Base-by-base conservation (phyloP, 2,888 invertebrate genomes). In the Baccha elongata region DNA sequence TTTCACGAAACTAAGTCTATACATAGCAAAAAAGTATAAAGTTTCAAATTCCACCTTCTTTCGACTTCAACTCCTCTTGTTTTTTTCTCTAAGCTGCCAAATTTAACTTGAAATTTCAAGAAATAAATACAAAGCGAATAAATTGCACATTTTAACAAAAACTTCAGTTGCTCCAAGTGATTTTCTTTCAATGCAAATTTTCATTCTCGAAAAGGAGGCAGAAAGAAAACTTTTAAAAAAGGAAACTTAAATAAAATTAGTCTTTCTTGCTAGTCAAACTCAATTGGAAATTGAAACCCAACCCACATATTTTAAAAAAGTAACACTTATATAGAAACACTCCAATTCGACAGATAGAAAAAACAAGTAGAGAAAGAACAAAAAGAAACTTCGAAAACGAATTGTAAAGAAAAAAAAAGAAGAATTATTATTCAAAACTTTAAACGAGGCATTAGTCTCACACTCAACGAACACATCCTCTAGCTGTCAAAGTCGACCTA, bases 391-490 rank as follows among this genome's bases (percentile, higher is more conserved):
- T 15, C 35, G 17, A 3, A 2, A 6, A 6, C 10, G 44, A n/a
- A n/a, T n/a, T 11, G 17, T 15, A 73, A 53, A 46, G 35, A 32
- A 52, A 26, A 37, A 52, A 32, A 15, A 67, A 62, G 26, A 67
- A 79, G 74, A n/a, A n/a, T 81, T 71, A 81, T 76, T 81, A 76
- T 76, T 83, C 76, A 83, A 76, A 83, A 83, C 81, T 83, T 83
- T 72, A 71, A 75, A 76, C 67, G 71, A 67, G 71, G 71, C 81
- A 75, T 60, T 71, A 81, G 64, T 71, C 58, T 21, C 29, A 32
- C 21, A 67, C 74, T 75, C 71, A 21, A 71, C 48, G 75, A 65
- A 71, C 62, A 67, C 48, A 83, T 76, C 72, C 71, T 26, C 21
- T 58, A 46, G 37, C 32, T 60, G 71, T 64, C 65, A 67, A 76